These are phyloP conservation scores for Hypselothyrea guttata DNA, from an alignment of 2,888 invertebrate genomes.

Conservation along the genomic window DNA sequence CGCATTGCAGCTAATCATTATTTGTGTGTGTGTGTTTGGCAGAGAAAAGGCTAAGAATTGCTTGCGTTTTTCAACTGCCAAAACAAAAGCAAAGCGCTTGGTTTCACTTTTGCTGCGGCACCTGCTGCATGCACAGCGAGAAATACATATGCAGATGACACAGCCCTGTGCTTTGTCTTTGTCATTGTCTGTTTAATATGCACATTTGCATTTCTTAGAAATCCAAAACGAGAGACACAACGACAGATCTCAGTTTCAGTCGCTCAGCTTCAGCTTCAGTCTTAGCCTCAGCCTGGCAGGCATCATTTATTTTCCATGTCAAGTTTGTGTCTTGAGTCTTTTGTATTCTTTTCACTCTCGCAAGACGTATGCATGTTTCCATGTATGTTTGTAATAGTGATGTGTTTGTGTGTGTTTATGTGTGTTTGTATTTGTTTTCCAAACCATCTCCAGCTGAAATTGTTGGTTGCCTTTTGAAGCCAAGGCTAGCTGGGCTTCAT, in stretches of 20 bases:
- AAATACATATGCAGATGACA: conserved; percentile 2
- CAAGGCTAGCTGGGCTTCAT: conserved; percentile 41
- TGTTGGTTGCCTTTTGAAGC: conserved; percentile 29
- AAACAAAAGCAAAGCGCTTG: conserved; percentile 32
- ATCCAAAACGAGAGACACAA: conserved; percentile 23
- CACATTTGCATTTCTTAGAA: conserved; percentile 62
- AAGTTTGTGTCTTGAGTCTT: conserved; percentile 67
- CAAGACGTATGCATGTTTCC: conserved; percentile 4
- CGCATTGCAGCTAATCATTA: conserved; percentile 12
- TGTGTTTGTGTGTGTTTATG: conserved; percentile 1
- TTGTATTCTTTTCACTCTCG: conserved; percentile 64
- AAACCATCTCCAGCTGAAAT: conserved; percentile 36
- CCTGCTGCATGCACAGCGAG: conserved; percentile 7
- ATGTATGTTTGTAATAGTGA: conserved; percentile 8
- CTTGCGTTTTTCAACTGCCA: conserved; percentile 15
- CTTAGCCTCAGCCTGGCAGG: conserved; percentile 48
- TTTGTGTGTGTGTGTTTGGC: conserved; percentile 25
- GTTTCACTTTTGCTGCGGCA: conserved; percentile 61
- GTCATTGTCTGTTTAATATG: conserved; percentile 25
- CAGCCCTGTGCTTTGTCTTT: conserved; percentile 51
- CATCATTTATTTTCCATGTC: conserved; percentile 76
- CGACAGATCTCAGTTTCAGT: conserved; percentile 40
- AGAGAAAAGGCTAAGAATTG: conserved; percentile 38
- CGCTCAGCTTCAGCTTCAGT: conserved; percentile 31
- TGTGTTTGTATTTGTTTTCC: conserved; percentile 40